Conservation (phyloP, 2,888 invertebrate genomes). For the Pegoplata infirma region DNA sequence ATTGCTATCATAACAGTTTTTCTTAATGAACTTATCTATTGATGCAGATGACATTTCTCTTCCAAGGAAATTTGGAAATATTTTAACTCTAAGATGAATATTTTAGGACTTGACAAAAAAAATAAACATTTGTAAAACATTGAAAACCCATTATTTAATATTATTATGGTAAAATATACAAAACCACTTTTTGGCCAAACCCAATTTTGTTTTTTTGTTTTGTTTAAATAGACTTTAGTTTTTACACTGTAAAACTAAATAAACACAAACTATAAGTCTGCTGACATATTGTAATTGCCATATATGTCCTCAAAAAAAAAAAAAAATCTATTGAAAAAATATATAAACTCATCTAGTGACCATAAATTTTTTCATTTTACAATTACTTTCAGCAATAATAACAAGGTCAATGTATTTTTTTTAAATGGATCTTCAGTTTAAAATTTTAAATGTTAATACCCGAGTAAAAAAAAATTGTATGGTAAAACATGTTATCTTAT, state of each 20-base stretch:
- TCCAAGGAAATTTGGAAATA: too few species aligned
- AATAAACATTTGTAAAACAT: not conserved
- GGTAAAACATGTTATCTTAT: too few species aligned
- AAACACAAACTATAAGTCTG: not conserved
- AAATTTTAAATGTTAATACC: not conserved
- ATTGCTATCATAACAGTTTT: too few species aligned
- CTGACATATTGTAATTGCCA: conserved; percentile 44
- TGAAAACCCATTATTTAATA: not conserved
- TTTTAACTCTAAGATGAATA: too few species aligned
- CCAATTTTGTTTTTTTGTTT: conserved; percentile 17
- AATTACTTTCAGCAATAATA: conserved; percentile 25
- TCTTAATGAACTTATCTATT: too few species aligned
- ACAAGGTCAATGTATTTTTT: conserved; percentile 53
- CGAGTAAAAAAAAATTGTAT: too few species aligned
- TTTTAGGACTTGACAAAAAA: not conserved
- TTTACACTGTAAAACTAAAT: not conserved
- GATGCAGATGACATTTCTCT: too few species aligned
- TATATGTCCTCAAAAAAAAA: conserved; percentile 34
- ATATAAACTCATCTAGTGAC: conserved; percentile 22
- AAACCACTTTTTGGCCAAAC: conserved; percentile 16
- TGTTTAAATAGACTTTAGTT: conserved; percentile 3
- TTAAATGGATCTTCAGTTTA: conserved; percentile 37
- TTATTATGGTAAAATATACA: not conserved
- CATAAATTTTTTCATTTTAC: conserved; percentile 51
- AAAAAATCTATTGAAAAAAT: conserved; percentile 39